A percentile compares a stretch with the other conserved stretches of the same genome.
Conservation (phyloP, 2,113 vertebrate genomes). For the Peucedramus taeniatus region DNA sequence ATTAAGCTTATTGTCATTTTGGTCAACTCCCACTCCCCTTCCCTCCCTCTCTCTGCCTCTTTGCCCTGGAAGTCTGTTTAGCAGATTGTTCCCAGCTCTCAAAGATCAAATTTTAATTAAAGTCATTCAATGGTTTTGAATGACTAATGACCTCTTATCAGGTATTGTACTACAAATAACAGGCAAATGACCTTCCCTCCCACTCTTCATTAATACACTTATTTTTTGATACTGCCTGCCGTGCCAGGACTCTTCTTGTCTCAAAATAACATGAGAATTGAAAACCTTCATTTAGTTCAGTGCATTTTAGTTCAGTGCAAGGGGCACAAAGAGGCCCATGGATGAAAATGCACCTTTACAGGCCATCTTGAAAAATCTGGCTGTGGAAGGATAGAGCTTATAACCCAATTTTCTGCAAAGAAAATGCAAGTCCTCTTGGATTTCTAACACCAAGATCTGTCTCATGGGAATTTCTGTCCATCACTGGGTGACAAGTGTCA, state of each 20-base stretch:
- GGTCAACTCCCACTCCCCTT: conserved; percentile 13
- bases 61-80: conserved; percentile 46
- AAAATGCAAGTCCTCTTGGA: background rate
- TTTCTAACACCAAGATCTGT: background rate
- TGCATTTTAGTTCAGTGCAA: background rate
- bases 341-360: background rate
- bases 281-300: background rate
- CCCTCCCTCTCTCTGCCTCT: background rate
- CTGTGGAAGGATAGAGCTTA: fast-evolving
- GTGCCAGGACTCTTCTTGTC: background rate
- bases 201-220: conserved; percentile 17
- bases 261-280: background rate
- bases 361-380: background rate
- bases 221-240: background rate
- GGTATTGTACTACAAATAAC: conserved; percentile 43
- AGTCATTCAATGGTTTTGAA: conserved; percentile 59
- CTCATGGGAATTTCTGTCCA: background rate
- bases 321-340: background rate
- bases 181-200: background rate
- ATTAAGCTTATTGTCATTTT: conserved; percentile 68
- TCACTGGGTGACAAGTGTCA: background rate
- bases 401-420: background rate
- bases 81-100: conserved; percentile 48
- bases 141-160: conserved; percentile 64
- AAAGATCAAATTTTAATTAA: conserved; percentile 72